These are phyloP conservation scores for Carlito syrichta DNA, from an alignment of 2,113 vertebrate genomes.

Conservation along the genomic window DNA sequence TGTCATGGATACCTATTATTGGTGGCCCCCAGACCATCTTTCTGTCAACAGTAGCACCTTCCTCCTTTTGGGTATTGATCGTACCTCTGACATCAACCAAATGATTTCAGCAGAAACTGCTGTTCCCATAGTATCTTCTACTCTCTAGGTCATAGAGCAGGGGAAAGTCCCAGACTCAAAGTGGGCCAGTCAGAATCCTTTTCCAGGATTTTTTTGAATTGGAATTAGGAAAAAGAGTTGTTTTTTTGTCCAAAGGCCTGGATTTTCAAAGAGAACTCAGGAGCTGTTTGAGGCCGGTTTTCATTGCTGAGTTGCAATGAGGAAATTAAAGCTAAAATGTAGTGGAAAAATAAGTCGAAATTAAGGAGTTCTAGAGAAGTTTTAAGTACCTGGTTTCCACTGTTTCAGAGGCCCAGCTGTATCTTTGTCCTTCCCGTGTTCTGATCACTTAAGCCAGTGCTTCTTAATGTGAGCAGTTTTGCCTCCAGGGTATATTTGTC, in stretches of 20 bases:
- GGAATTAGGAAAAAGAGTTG: neutral
- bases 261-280: neutral
- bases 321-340: neutral
- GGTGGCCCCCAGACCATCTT: neutral
- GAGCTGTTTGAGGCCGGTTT: neutral
- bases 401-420: neutral
- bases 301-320: neutral
- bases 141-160: neutral
- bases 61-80: neutral
- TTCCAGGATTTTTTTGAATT: neutral
- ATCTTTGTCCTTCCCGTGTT: neutral
- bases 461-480: neutral
- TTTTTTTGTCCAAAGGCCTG: neutral
- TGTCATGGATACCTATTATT: neutral
- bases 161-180: neutral
- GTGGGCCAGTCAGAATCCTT: neutral
- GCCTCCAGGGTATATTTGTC: neutral
- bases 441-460: neutral
- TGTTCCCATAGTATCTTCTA: neutral
- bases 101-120: neutral
- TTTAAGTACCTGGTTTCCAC: neutral
- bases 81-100: neutral
- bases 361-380: neutral
- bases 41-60: neutral
- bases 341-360: neutral